Evolutionary conservation across 2,797 vertebrate species (phyloP), one percentile per base, ranked within the genome.

Genomic region (Zenarchopterus dispar): DNA sequence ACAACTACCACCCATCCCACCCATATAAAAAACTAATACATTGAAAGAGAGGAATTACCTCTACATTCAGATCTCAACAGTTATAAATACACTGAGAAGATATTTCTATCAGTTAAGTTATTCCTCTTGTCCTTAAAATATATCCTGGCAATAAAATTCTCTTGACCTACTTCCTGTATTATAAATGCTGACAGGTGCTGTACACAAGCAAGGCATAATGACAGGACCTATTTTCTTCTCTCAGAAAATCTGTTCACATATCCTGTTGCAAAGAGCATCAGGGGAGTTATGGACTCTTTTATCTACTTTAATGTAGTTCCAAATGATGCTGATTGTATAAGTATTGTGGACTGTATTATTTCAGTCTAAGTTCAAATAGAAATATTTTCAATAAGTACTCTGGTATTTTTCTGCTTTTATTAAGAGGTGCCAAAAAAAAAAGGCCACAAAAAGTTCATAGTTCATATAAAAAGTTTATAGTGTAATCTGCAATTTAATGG

Each of bases 111-210:
- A 61, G 41, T 41, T 64, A 50, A 64, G 61, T 42, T 54, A 49
- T 41, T 58, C 28, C 43, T 22, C 54, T 63, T 75, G 64, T 69
- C 67, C 57, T 69, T 59, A 42, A 73, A 56, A 68, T 41, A 18
- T 52, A 62, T 46, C 44, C 1, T 16, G 49, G 58, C 42, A 23
- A 53, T 48, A 39, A 74, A 63, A 70, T 74, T 63, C 2, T 59
- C 45, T 54, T 67, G 75, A 67, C 80, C 68, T 73, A 65, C 67
- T 81, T 76, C 61, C 62, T 75, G 73, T 82, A 72, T 80, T 70
- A 67, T 84, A 76, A 78, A 62, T 66, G 43, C 56, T 86, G 81
- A 79, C 88, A 92, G 85, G 70, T 86, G 83, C 84, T 86, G 58
- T 69, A 75, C 68, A 76, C 79, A 70, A 79, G 49, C 7, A 75